phyloP scores from a whole-genome alignment of 92 coral and sea anemone species.

The Blastomussa wellsi region DNA sequence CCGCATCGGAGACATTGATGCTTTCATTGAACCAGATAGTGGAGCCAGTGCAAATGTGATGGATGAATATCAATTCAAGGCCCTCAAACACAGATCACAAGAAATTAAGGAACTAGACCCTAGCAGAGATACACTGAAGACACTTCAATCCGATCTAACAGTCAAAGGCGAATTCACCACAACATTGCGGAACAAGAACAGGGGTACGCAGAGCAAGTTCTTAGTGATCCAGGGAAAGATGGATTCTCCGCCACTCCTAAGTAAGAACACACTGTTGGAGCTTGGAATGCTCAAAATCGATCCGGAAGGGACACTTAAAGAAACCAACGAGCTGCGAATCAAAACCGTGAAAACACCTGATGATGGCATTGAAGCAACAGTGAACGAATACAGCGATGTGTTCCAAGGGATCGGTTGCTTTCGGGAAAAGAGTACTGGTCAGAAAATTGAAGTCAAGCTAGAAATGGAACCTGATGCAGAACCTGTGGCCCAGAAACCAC shows the following conservation, averaged over 20 bases:
- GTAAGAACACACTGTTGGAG: constrained; percentile 38
- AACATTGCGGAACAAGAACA: constrained; percentile 31
- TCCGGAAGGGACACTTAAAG: constrained; percentile 54
- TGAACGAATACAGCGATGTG: constrained; percentile 26
- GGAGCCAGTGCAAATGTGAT: constrained; percentile 66
- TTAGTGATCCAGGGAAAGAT: constrained; percentile 49
- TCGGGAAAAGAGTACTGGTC: constrained; percentile 10
- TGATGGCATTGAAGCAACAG: constrained; percentile 5
- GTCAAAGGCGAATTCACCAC: constrained; percentile 62
- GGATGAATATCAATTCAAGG: constrained; percentile 71
- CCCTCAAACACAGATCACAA: constrained; percentile 60
- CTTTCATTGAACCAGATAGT: constrained; percentile 31
- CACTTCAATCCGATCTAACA: constrained; percentile 48
- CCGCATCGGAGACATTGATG: constrained; percentile 62
- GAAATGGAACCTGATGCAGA: constrained; percentile 36
- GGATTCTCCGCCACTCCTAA: constrained; percentile 50
- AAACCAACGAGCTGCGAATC: constrained; percentile 48
- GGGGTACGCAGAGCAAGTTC: constrained; percentile 41
- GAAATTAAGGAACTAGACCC: constrained; percentile 39
- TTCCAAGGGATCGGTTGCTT: too few species aligned
- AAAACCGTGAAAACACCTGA: constrained; percentile 16
- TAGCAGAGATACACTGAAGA: constrained; percentile 36
- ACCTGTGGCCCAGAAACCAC: constrained; percentile 57
- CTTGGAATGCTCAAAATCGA: constrained; percentile 57
- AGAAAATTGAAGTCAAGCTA: constrained; percentile 33